Evolutionary conservation across 2,888 invertebrate genomes (phyloP), one percentile per base, ranked within the genome.

Genomic region (Lobophora halterata): DNA sequence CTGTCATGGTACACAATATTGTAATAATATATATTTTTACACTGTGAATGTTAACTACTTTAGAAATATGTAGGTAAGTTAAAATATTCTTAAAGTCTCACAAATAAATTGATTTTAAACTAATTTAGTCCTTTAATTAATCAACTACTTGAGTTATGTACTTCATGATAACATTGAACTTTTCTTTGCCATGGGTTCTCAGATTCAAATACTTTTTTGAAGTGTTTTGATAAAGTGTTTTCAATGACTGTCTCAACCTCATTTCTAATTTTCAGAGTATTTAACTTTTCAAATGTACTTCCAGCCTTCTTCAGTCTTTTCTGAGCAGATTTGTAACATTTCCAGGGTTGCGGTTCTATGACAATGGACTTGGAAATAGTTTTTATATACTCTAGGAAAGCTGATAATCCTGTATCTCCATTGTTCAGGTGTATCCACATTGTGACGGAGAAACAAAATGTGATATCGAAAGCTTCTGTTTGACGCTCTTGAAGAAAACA

Each of bases 401-500:
- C 54, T 34, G 81, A 58, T 18, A 96, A 73, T 0, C 94, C 95
- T 3, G 79, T 71, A 80, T 96, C 96, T 3, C 95, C 94, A 74
- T 93, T 88, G 71, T 96, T 96, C 11, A 96, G 71, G 76, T 96
- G 96, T 61, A 96, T 94, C 96, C 96, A 96, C 95, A 96, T 95
- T 8, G 95, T 94, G 14, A 95, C 90, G 4, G 96, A 95, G 68
- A 96, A 95, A 66, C 94, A 93, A 71, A 94, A 94, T 28, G 90
- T 88, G 2, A 91, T 82, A 77, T 93, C 91, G 79, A 94, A 95
- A 42, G 70, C 82, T 0, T 58, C 28, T 27, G 77, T 86, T 1
- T 79, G 58, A 45, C 78, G 53, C 1, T 48, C 50, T 14, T 61
- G 40, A 31, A 94, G 74, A 70, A 89, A 92, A 0, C 72, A 50